Conservation (phyloP, 1,140 invertebrate species). For the Himalopsyche phryganea region DNA sequence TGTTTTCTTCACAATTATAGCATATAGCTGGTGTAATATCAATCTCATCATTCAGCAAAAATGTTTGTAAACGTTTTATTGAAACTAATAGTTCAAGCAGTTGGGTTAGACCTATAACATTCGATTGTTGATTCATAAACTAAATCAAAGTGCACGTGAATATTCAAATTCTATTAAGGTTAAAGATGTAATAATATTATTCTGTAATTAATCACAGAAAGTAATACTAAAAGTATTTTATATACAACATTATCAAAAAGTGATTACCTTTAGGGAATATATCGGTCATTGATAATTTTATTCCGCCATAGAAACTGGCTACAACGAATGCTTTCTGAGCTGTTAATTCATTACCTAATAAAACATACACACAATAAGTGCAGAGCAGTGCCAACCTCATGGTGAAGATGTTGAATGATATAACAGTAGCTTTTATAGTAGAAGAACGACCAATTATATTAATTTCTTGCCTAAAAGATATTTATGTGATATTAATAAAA, state of each 20-base stretch:
- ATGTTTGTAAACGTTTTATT: slow-evolving; percentile 21
- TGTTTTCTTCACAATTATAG: not conserved
- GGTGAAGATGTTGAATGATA: slow-evolving; percentile 17
- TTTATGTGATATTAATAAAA: too few relatives aligned
- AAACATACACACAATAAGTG: slow-evolving; percentile 21
- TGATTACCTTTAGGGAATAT: slow-evolving; percentile 26
- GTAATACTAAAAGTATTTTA: too few relatives aligned
- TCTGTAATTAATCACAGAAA: too few relatives aligned
- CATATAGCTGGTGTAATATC: not conserved
- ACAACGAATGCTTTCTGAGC: slow-evolving; percentile 27
- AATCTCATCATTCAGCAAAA: slow-evolving; percentile 22
- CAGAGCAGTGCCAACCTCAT: slow-evolving; percentile 19
- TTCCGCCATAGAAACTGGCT: slow-evolving; percentile 14
- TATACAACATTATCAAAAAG: not conserved
- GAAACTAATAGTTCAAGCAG: slow-evolving; percentile 19
- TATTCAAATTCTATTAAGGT: too few relatives aligned
- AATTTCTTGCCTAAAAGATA: slow-evolving; percentile 26
- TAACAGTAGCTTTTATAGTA: slow-evolving; percentile 11
- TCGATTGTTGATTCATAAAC: too few relatives aligned
- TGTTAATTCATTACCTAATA: slow-evolving; percentile 23
- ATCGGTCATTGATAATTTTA: slow-evolving; percentile 17
- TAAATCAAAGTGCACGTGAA: too few relatives aligned
- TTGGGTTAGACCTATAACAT: not conserved
- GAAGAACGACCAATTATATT: slow-evolving; percentile 19
- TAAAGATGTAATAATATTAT: too few relatives aligned